phyloP scores from a whole-genome alignment of 2,113 vertebrate genomes.

The Crotalus viridis region DNA sequence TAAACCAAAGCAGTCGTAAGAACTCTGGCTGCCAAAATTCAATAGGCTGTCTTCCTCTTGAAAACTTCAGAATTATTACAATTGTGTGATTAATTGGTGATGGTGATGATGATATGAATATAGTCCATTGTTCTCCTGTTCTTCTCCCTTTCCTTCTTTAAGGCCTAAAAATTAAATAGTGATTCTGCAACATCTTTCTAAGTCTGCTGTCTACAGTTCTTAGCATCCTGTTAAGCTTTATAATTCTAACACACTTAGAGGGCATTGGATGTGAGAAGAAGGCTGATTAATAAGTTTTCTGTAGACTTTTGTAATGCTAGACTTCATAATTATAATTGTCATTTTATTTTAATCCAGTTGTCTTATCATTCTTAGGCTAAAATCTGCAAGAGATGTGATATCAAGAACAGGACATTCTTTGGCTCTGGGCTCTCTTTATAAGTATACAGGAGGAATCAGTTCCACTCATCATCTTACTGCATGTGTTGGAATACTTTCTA shows the following conservation, averaged over 20 bases:
- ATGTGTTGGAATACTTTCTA: conserved; percentile 87
- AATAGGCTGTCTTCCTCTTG: not conserved
- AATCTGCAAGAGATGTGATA: conserved; percentile 84
- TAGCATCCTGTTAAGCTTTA: not conserved
- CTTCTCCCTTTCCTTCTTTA: no score
- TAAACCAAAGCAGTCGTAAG: not conserved
- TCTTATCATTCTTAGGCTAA: conserved; percentile 76
- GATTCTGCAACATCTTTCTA: not conserved
- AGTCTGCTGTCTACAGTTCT: not conserved
- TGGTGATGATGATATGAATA: not conserved
- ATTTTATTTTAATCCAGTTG: conserved; percentile 6
- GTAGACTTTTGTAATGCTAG: not conserved
- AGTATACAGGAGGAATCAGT: conserved; percentile 83
- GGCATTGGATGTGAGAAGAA: not conserved
- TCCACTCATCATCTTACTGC: conserved; percentile 86
- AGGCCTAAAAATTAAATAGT: not conserved
- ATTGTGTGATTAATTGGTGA: not conserved
- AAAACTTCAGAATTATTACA: not conserved
- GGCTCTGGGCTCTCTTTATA: conserved; percentile 84
- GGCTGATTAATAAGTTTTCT: not conserved
- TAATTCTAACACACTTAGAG: not conserved
- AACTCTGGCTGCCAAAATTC: not conserved
- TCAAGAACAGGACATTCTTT: conserved; percentile 87
- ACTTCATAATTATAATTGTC: not conserved
- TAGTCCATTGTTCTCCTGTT: not conserved